Evolutionary conservation across 2,113 vertebrate species (phyloP).

Genomic region (Gopherus flavomarginatus): DNA sequence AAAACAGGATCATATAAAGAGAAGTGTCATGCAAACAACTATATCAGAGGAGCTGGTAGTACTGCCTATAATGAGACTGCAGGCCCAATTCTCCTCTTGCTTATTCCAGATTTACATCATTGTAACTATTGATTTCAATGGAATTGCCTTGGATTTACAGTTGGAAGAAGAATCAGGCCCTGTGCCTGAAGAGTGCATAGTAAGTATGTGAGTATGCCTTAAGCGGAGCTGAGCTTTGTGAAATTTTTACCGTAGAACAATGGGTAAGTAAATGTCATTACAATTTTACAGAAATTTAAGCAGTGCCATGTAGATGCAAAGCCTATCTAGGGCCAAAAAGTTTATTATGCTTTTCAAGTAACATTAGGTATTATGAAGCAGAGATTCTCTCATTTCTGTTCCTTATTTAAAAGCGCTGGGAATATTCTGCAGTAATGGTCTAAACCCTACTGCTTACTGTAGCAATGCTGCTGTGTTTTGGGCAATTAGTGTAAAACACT

Average conservation of each 20-base stretch:
- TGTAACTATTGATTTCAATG: not conserved
- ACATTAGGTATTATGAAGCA: not conserved
- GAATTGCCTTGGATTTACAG: not conserved
- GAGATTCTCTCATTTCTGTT: not conserved
- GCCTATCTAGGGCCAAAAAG: not conserved
- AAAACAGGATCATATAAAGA: not conserved
- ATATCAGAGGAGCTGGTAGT: not conserved
- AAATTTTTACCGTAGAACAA: not conserved
- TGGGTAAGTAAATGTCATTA: not conserved
- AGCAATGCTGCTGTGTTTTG: not conserved
- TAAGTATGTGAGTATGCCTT: not conserved
- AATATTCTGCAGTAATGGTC: not conserved
- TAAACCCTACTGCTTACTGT: not conserved
- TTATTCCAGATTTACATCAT: not conserved
- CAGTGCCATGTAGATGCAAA: not conserved
- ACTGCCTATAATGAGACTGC: not conserved
- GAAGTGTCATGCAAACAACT: not conserved
- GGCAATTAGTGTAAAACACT: not conserved
- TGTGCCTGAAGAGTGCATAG: not conserved
- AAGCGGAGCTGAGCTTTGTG: not conserved
- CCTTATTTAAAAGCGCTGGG: not conserved
- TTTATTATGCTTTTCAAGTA: not conserved
- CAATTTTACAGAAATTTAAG: not conserved
- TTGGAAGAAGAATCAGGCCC: not conserved
- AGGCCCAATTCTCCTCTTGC: not conserved